A percentile compares a stretch with the other conserved stretches of the same genome.
Evolutionary conservation across 2,797 vertebrate genomes (phyloP).

Genomic region (Protosalanx chinensis): DNA sequence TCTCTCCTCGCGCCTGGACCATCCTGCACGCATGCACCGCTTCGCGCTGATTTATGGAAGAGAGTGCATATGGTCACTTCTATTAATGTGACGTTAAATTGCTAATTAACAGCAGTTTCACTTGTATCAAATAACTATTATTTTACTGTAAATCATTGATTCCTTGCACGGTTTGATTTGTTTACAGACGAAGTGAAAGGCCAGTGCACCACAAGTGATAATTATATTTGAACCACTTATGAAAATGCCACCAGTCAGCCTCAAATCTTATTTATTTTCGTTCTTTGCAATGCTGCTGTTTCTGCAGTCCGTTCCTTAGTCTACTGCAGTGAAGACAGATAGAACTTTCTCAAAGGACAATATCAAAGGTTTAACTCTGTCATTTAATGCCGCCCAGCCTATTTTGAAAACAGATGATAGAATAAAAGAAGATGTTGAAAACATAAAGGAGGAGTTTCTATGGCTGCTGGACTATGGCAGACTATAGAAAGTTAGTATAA

Average conservation of each 20-base stretch:
- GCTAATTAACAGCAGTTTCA: slow-evolving; percentile 61
- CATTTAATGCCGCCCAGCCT: slow-evolving; percentile 47
- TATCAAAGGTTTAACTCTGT: slow-evolving; percentile 37
- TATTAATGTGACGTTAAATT: slow-evolving; percentile 65
- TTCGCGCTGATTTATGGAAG: slow-evolving; percentile 74
- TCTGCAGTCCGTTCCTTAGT: not conserved
- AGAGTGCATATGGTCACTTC: slow-evolving; percentile 59
- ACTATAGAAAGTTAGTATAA: slow-evolving; percentile 75
- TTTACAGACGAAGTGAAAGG: slow-evolving; percentile 24
- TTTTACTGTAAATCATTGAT: slow-evolving; percentile 70
- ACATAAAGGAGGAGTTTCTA: slow-evolving; percentile 70
- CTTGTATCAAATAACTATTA: slow-evolving; percentile 58
- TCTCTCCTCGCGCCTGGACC: too few species aligned
- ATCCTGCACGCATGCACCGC: slow-evolving; percentile 32
- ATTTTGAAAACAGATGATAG: slow-evolving; percentile 62
- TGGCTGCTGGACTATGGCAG: slow-evolving; percentile 67
- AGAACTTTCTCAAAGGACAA: slow-evolving; percentile 29
- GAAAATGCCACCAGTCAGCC: not conserved
- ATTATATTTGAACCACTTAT: slow-evolving; percentile 8
- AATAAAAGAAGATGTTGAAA: slow-evolving; percentile 74
- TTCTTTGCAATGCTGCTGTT: slow-evolving; percentile 1
- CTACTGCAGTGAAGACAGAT: not conserved
- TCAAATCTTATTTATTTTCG: slow-evolving; percentile 6
- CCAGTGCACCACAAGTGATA: slow-evolving; percentile 5
- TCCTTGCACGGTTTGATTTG: slow-evolving; percentile 38